These are phyloP conservation scores for Ichneumoninae sp. DNA, from an alignment of 2,888 invertebrate species.

Conservation along the genomic window DNA sequence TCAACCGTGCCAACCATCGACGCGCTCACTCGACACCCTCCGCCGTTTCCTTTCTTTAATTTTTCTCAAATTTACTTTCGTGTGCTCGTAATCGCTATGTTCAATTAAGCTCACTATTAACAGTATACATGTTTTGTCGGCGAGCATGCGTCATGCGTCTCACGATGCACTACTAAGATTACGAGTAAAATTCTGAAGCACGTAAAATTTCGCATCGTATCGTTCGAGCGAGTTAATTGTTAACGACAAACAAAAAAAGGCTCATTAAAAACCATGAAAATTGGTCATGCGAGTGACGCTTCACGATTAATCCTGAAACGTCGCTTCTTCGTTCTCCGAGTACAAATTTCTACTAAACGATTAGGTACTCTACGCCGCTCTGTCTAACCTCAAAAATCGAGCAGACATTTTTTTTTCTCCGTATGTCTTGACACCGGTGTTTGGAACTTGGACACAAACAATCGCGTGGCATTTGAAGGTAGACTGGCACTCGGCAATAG, in stretches of 20 bases:
- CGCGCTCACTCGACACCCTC: not conserved
- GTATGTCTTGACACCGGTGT: not conserved
- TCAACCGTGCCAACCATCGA: not conserved
- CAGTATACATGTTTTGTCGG: conserved; percentile 80
- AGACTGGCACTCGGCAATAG: not conserved
- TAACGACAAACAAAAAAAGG: conserved; percentile 4
- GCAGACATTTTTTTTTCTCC: not conserved
- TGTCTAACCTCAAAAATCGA: not conserved
- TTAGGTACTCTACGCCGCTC: not conserved
- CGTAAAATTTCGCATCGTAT: not conserved
- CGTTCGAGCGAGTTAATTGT: not conserved
- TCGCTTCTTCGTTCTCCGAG: not conserved
- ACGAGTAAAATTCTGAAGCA: not conserved
- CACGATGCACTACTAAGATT: conserved; percentile 26
- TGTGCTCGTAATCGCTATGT: conserved; percentile 72
- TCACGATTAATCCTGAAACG: conserved; percentile 18
- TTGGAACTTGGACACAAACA: too few species aligned
- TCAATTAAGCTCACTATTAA: conserved; percentile 84
- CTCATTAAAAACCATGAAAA: conserved; percentile 2
- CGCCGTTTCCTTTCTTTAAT: conserved; percentile 20
- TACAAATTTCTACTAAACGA: not conserved
- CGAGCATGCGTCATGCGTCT: conserved; percentile 48
- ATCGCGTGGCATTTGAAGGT: not conserved
- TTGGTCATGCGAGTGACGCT: conserved; percentile 20
- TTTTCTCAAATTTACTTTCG: conserved; percentile 31